Conservation (phyloP, 2,113 vertebrate species). For the Xiphias gladius region DNA sequence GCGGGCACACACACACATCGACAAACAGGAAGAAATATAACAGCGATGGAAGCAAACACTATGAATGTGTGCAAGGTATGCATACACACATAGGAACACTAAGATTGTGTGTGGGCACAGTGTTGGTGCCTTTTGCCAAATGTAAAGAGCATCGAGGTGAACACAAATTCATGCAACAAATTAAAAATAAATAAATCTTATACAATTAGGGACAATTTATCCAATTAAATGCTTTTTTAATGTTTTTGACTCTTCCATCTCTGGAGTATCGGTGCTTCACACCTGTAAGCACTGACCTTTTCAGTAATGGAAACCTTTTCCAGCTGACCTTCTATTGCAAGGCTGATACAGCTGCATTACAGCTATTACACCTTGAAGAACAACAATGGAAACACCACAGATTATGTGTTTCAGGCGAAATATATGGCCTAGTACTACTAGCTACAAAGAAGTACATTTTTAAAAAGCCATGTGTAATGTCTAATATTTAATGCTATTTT, state of each 20-base stretch:
- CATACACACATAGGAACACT: neutral
- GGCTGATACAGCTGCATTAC: slow-evolving; percentile 60
- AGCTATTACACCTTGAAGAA: slow-evolving; percentile 58
- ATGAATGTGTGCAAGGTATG: neutral
- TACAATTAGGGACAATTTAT: slow-evolving; percentile 36
- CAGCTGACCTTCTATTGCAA: slow-evolving; percentile 75
- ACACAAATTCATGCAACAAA: neutral
- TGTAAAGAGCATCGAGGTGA: neutral
- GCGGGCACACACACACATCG: neutral
- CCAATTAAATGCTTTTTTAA: slow-evolving; percentile 25
- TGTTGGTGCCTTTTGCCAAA: neutral
- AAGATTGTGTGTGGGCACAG: neutral
- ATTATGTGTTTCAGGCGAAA: slow-evolving; percentile 45
- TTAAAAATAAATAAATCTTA: neutral
- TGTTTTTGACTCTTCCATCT: slow-evolving; percentile 37
- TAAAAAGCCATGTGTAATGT: neutral
- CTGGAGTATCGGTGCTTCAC: slow-evolving; percentile 39
- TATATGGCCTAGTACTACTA: neutral
- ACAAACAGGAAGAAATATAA: neutral
- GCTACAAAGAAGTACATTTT: neutral
- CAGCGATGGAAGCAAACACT: neutral
- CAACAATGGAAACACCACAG: slow-evolving; percentile 41
- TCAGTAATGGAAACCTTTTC: slow-evolving; percentile 79
- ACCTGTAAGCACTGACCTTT: slow-evolving; percentile 79
- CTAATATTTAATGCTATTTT: slow-evolving; percentile 13